Conservation (phyloP, 2,888 invertebrate genomes). For the Plagodis pulveraria region DNA sequence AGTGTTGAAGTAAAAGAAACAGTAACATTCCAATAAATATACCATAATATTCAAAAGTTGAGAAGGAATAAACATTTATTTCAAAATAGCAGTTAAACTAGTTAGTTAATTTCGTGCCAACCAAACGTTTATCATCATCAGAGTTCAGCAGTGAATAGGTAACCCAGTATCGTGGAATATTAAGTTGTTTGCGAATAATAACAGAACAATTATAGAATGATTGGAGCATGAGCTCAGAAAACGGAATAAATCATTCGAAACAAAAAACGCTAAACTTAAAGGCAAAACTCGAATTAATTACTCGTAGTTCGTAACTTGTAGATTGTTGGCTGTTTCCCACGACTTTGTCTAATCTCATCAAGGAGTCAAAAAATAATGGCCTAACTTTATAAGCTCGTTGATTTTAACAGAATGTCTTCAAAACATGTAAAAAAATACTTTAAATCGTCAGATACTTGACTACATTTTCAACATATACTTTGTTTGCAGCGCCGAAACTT, state of each 20-base stretch:
- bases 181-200: constrained; percentile 4
- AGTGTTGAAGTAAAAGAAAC: neutral
- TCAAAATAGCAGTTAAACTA: neutral
- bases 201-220: constrained; percentile 1
- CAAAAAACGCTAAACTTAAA: neutral
- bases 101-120: constrained; percentile 3
- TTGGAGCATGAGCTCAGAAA: constrained; percentile 2
- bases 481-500: too few relatives aligned
- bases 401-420: too few relatives aligned
- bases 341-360: too few relatives aligned
- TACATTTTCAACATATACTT: too few relatives aligned
- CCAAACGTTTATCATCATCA: neutral
- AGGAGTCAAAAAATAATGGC: too few relatives aligned
- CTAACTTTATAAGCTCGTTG: too few relatives aligned
- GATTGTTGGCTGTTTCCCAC: too few relatives aligned
- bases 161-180: constrained; percentile 9
- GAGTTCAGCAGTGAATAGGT: neutral
- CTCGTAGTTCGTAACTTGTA: too few relatives aligned
- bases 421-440: too few relatives aligned
- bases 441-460: too few relatives aligned
- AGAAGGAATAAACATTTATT: neutral
- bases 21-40: too few relatives aligned
- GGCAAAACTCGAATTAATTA: too few relatives aligned
- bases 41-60: neutral
- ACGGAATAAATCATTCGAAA: neutral